Evolutionary conservation across 2,888 invertebrate species (phyloP).

Genomic region (Aromia moschata): DNA sequence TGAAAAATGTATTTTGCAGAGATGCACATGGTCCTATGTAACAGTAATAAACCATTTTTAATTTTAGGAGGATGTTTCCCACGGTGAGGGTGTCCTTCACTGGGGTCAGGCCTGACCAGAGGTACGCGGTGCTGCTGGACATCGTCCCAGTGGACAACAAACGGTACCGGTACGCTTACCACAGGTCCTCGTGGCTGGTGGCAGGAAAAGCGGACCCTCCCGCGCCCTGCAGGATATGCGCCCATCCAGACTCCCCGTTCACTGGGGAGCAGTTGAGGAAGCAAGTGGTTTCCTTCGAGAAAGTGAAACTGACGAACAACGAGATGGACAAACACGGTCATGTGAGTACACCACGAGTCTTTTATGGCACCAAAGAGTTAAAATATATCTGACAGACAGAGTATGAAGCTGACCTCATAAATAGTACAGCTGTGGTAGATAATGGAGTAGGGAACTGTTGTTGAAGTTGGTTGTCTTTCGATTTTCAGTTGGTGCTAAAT

Average conservation of each 20-base stretch:
- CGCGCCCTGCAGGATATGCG: constrained; percentile 90
- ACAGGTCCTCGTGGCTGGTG: constrained; percentile 97
- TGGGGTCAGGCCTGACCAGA: constrained; percentile 81
- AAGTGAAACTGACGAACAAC: constrained; percentile 98
- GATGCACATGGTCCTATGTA: too few relatives aligned
- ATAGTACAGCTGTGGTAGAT: too few relatives aligned
- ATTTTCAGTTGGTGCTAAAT: constrained; percentile 78
- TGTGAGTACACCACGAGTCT: too few relatives aligned
- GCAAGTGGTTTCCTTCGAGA: constrained; percentile 97
- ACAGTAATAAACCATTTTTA: constrained; percentile 3
- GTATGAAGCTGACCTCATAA: too few relatives aligned
- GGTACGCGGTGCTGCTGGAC: constrained; percentile 94
- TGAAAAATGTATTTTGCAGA: too few relatives aligned
- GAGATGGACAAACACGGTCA: constrained; percentile 97
- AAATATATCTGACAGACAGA: too few relatives aligned
- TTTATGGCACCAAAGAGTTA: too few relatives aligned
- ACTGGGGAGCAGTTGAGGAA: constrained; percentile 94
- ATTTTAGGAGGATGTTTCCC: constrained; percentile 95
- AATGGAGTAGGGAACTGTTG: too few relatives aligned
- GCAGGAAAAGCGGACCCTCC: constrained; percentile 99
- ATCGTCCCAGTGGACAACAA: constrained; percentile 97
- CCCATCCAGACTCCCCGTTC: constrained; percentile 97
- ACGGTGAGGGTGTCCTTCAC: constrained; percentile 94
- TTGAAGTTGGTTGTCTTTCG: constrained; percentile 34
- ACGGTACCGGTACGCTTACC: constrained; percentile 97